These are phyloP conservation scores for Patella vulgata DNA, from an alignment of 1,140 invertebrate species.

Conservation along the genomic window DNA sequence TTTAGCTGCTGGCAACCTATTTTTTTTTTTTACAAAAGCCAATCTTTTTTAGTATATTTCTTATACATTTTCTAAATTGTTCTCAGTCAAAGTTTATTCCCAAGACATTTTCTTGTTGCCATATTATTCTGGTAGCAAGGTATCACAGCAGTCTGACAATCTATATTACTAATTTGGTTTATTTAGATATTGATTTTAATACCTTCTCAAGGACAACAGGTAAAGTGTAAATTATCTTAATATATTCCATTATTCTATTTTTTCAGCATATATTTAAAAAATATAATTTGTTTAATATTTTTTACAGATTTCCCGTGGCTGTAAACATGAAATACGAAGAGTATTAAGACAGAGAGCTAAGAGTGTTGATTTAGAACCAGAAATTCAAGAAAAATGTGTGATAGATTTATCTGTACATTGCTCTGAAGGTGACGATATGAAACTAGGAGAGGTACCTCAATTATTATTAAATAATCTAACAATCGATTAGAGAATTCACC, in stretches of 20 bases:
- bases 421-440: slow-evolving; percentile 69
- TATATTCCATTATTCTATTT: too few relatives aligned
- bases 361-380: slow-evolving; percentile 91
- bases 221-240: too few relatives aligned
- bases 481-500: neutral
- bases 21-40: too few relatives aligned
- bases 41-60: too few relatives aligned
- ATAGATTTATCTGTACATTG: slow-evolving; percentile 86
- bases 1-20: too few relatives aligned
- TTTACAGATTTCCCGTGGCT: slow-evolving; percentile 39
- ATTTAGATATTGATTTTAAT: slow-evolving; percentile 1
- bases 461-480: neutral
- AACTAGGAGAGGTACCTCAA: slow-evolving; percentile 76
- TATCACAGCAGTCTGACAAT: slow-evolving; percentile 6
- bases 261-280: too few relatives aligned
- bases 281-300: too few relatives aligned
- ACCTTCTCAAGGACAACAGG: too few relatives aligned
- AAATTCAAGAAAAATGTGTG: slow-evolving; percentile 91
- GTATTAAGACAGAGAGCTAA: slow-evolving; percentile 92
- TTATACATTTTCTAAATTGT: too few relatives aligned
- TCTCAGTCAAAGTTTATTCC: too few relatives aligned
- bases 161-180: slow-evolving; percentile 9
- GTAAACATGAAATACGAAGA: slow-evolving; percentile 78
- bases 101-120: too few relatives aligned
- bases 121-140: too few relatives aligned